Base-by-base conservation (phyloP, 2,113 vertebrate genomes). In the Chamaetylas fuelleborni region DNA sequence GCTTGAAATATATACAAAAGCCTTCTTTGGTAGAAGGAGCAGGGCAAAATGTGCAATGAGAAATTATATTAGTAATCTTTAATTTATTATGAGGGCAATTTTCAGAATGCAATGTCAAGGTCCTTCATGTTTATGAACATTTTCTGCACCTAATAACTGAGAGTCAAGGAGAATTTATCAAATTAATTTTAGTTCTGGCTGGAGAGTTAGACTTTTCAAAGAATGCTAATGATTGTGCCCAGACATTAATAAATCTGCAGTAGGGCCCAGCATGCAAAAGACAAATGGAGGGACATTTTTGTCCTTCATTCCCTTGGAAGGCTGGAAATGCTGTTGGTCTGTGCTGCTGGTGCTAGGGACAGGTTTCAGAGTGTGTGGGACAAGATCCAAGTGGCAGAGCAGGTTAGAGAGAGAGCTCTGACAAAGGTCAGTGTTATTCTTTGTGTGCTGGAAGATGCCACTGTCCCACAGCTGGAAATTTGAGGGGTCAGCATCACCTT, bases 141-240 rank as follows among this genome's bases (percentile, higher is more conserved):
- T 96, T 94, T 86, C 80, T 84, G 33, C 65, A 4, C 90, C 91
- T 96, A 95, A 92, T 96, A 95, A 95, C 70, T 72, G 87, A 45
- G 80, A 96, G 91, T 86, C 93, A 94, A 88, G 94, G 96, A 84
- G 85, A 96, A 92, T 95, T 79, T 86, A 78, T 95, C 92, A 85
- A 96, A 92, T 93, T 95, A 96, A 95, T 96, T 96, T 94, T 84
- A 93, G 90, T 65, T 95, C 93, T 95, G 96, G 79, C 95, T 92
- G 81, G 85, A 95, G 93, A 95, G 56, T 94, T 76, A 80, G 91
- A 72, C 85, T 90, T 96, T 83, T 95, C 34, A 71, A 94, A 90
- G 90, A 82, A 93, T 90, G 92, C 53, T 96, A 94, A 95, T 96
- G 87, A 76, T 95, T 95, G 83, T 86, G 16, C 80, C 50, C 92